phyloP scores from a whole-genome alignment of 2,797 vertebrate species.

The Hipposideros larvatus region DNA sequence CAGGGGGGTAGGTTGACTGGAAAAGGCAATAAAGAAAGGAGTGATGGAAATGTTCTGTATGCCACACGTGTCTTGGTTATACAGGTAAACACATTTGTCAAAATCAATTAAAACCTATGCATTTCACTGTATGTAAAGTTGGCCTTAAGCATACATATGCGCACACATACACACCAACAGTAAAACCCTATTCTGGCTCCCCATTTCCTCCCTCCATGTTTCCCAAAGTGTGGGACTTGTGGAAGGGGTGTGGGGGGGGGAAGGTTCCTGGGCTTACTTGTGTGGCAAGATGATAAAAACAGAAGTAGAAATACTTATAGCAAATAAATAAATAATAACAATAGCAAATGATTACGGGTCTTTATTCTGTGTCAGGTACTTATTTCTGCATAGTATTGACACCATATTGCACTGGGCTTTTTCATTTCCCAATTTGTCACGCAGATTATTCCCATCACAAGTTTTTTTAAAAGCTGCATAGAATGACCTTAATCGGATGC shows the following conservation, averaged over 20 bases:
- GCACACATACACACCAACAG: background rate
- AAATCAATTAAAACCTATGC: background rate
- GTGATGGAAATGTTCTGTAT: background rate
- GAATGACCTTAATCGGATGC: constrained; percentile 37
- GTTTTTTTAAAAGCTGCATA: background rate
- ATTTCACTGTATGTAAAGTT: background rate
- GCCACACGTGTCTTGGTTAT: background rate
- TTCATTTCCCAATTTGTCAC: background rate
- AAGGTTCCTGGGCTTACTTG: background rate
- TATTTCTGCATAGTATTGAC: background rate
- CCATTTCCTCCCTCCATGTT: background rate
- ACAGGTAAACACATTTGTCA: background rate
- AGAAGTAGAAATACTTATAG: background rate
- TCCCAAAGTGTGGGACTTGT: background rate
- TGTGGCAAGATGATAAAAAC: background rate
- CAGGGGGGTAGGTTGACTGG: background rate
- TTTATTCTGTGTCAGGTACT: background rate
- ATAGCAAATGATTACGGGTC: background rate
- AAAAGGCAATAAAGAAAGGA: background rate
- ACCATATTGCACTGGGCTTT: background rate
- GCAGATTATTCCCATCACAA: background rate
- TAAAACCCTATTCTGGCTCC: background rate
- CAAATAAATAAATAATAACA: background rate
- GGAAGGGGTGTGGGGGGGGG: background rate
- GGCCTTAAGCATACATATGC: background rate